Evolutionary conservation across 1,140 invertebrate species (phyloP).

Genomic region (Halesus radiatus): DNA sequence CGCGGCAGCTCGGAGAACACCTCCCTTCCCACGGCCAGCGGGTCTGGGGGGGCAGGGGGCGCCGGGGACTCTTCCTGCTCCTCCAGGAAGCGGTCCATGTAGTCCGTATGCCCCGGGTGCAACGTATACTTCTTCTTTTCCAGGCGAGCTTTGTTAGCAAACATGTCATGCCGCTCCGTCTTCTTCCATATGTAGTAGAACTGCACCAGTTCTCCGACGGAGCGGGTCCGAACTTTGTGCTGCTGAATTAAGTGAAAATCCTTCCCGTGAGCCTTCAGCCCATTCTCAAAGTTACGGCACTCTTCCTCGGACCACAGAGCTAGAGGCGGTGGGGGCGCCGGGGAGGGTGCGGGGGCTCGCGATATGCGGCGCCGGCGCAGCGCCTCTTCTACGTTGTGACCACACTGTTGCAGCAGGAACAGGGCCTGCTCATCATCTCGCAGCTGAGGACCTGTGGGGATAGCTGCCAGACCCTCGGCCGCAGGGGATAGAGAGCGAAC

Average conservation of each 20-base stretch:
- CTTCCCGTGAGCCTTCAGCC: constrained; percentile 93
- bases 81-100: constrained; percentile 89
- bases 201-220: constrained; percentile 96
- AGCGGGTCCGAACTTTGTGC: constrained; percentile 93
- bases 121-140: constrained; percentile 91
- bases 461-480: constrained; percentile 70
- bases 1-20: constrained; percentile 65
- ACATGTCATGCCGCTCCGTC: constrained; percentile 95
- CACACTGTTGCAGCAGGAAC: constrained; percentile 92
- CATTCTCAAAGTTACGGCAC: constrained; percentile 96
- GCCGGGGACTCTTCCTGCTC: constrained; percentile 77
- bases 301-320: constrained; percentile 98
- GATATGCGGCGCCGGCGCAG: constrained; percentile 84
- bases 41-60: constrained; percentile 66
- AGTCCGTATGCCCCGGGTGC: constrained; percentile 88
- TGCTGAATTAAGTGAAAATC: constrained; percentile 96
- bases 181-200: constrained; percentile 99
- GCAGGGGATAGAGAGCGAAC: constrained; percentile 71
- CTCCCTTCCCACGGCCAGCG: constrained; percentile 67
- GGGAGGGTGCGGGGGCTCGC: constrained; percentile 77
- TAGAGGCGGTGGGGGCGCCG: constrained; percentile 79
- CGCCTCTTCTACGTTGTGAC: constrained; percentile 94
- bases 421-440: constrained; percentile 96
- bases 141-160: constrained; percentile 85
- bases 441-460: constrained; percentile 84